These are phyloP conservation scores for Drosophila kanapiae DNA, from an alignment of 1,140 invertebrate genomes.

Conservation along the genomic window DNA sequence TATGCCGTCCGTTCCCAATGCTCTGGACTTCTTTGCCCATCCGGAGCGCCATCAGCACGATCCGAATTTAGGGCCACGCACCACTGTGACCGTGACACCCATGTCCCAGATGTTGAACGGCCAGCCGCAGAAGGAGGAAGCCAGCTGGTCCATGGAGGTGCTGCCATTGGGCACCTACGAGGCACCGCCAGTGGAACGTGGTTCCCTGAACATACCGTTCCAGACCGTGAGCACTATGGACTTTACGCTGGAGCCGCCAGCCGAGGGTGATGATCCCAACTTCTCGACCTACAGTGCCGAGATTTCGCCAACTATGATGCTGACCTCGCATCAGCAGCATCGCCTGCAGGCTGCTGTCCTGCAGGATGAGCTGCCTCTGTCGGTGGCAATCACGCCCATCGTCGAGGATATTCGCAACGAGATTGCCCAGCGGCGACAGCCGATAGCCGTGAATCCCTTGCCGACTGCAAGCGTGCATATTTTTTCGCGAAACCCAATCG, in stretches of 20 bases:
- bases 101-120: background rate
- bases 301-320: constrained; percentile 1
- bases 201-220: constrained; percentile 18
- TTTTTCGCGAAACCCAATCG: background rate
- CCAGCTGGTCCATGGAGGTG: constrained; percentile 4
- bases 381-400: constrained; percentile 27
- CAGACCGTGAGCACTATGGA: constrained; percentile 32
- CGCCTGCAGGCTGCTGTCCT: constrained; percentile 34
- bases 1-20: constrained; percentile 19
- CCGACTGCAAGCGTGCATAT: constrained; percentile 18
- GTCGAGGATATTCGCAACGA: constrained; percentile 30
- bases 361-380: constrained; percentile 11
- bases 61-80: background rate
- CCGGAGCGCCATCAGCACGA: constrained; percentile 13
- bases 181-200: constrained; percentile 4
- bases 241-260: background rate
- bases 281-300: background rate
- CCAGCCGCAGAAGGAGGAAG: background rate
- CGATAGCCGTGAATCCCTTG: background rate
- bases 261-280: background rate
- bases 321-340: constrained; percentile 14
- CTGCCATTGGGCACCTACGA: constrained; percentile 1
- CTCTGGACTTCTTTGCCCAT: constrained; percentile 19
- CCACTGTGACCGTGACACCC: constrained; percentile 11
- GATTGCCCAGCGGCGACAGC: constrained; percentile 3